Evolutionary conservation across 2,113 vertebrate species (phyloP), one percentile per base, ranked within the genome.

Genomic region (Vulpes vulpes): DNA sequence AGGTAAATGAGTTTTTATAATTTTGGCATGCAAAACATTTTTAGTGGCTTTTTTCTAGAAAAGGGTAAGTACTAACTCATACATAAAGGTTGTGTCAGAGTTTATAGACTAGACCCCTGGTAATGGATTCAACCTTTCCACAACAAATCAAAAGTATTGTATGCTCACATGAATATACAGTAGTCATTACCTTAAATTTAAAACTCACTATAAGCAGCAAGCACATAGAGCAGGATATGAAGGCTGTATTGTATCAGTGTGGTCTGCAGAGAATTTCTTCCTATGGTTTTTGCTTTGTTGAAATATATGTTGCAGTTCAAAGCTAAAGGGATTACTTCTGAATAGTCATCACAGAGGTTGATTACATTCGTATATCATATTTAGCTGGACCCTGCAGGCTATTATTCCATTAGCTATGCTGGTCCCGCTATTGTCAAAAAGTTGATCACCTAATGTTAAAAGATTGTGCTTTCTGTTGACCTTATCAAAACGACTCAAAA

Each of bases 281-380:
- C 98, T 99, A 98, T 94, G 89, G 98, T 96, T 98, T 99, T 99
- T 98, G 98, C 98, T 98, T 96, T 97, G 98, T 97, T 99, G 98
- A 99, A 99, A 99, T 99, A 99, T 99, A 99, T 95, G 98, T 96
- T 98, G 97, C 98, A 98, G 98, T 99, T 99, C 99, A 99, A 99
- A 99, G 98, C 99, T 99, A 98, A 99, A 99, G 98, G 98, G 98
- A 99, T 99, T 99, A 98, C 98, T 99, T 99, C 99, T 98, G 99
- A 99, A 99, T 99, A 99, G 99, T 99, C 99, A 99, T 99, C 99
- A 99, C 98, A 98, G 99, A 99, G 99, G 99, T 99, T 99, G 99
- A 99, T 99, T 99, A 99, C 99, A 98, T 98, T 98, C 99, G 98
- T 99, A 99, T 99, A 99, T 99, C 99, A 99, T 97, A 97, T 99